Base-by-base conservation (phyloP, 53 echinoderm and acorn worm genomes). In the Temnopleurus reevesii region DNA sequence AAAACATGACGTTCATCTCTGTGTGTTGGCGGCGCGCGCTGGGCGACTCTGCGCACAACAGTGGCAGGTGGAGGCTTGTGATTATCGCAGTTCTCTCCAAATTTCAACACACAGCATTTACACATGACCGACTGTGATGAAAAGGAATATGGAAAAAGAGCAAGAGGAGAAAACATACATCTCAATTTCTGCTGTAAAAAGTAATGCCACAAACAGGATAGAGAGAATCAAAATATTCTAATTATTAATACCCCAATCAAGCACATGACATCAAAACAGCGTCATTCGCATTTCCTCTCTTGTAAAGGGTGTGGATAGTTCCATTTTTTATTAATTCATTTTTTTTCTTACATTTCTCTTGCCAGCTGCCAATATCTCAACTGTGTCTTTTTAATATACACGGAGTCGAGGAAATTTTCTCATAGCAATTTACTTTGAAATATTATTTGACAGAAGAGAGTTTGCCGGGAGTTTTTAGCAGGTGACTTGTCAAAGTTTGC, bases 201-300 rank as follows among this genome's bases (percentile, higher is more conserved):
- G 53, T 53, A 53, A 9, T 80, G 80, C 45, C 47, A 80, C 47
- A 80, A 80, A 80, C 80, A 80, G 80, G 80, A 80, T 80, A 28
- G 47, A 49, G 2, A 21, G 77, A 45, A 45, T 77, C 77, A 77
- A 25, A 51, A 17, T 28, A 31, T 53, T 51, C 80, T 28, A 46
- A 26, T 49, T 46, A 46, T 17, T 71, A 63, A 63, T 63, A 17
- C 44, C 23, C 53, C 45, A n/a, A 34, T 12, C 26, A 77, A 34
- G 15, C 77, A 45, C 45, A 53, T 80, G 80, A 51, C 80, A 51
- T 51, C 29, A 80, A 80, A 30, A 33, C 3, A 17, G 80, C 47
- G 53, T 31, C 80, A 77, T 46, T 80, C 47, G 43, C n/a, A 46
- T 47, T 80, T 80, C 29, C 30, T 36, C 4, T 12, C 36, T 29